Evolutionary conservation across 2,113 vertebrate genomes (phyloP).

Genomic region (Dolichallabes microphthalmus): DNA sequence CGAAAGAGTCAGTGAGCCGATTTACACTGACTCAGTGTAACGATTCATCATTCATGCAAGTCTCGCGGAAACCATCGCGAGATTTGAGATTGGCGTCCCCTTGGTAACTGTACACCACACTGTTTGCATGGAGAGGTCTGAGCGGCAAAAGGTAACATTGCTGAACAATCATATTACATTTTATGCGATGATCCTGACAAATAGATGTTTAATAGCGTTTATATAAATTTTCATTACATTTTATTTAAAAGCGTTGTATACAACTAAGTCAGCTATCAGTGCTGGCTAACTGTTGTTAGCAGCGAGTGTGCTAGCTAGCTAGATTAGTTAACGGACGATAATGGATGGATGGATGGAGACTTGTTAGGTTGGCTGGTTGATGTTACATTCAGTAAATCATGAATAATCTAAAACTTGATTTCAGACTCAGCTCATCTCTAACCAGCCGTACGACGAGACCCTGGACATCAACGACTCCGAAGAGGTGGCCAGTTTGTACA

Average conservation of each 20-base stretch:
- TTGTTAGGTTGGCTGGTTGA: too few relatives aligned
- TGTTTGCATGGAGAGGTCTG: constrained; percentile 58
- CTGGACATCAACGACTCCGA: constrained; percentile 82
- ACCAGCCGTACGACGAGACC: constrained; percentile 88
- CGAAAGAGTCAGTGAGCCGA: not conserved
- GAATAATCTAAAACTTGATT: not conserved
- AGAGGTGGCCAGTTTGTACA: constrained; percentile 73
- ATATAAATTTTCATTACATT: not conserved
- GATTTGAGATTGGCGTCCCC: constrained; percentile 52
- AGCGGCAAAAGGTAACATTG: constrained; percentile 52
- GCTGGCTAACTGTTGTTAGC: not conserved
- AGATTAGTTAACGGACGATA: not conserved
- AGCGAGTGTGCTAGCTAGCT: not conserved
- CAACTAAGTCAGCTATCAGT: not conserved
- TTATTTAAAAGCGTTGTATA: not conserved
- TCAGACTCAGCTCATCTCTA: constrained; percentile 73
- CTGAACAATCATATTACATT: not conserved
- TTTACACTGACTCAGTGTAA: not conserved
- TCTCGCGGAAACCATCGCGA: constrained; percentile 46
- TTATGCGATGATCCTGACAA: not conserved
- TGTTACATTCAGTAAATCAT: not conserved
- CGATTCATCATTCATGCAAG: not conserved
- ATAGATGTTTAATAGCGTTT: not conserved
- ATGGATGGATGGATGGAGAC: too few relatives aligned
- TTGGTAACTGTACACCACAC: constrained; percentile 49